Percentiles rank a stretch among this genome's conserved stretches.
Conservation (phyloP, 2,113 vertebrate species). For the Actinemys pallida region DNA sequence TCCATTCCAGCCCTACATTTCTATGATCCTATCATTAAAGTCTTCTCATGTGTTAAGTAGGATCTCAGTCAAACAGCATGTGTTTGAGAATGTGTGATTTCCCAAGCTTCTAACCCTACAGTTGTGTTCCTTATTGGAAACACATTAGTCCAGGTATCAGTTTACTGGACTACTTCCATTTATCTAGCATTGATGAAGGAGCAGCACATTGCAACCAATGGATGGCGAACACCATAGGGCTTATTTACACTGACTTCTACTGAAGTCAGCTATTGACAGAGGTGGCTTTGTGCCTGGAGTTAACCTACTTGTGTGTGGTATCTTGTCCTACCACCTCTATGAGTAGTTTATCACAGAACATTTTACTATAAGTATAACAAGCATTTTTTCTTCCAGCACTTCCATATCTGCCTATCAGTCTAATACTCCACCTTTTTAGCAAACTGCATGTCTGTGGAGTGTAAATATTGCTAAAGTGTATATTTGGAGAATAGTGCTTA, state of each 20-base stretch:
- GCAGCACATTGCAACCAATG: background rate
- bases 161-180: background rate
- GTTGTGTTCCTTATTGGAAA: background rate
- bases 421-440: background rate
- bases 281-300: rapidly evolving
- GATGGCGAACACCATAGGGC: background rate
- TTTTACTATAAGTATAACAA: background rate
- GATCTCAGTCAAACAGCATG: background rate
- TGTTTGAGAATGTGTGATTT: background rate
- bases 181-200: rapidly evolving
- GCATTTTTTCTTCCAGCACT: background rate
- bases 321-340: background rate
- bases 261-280: background rate
- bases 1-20: background rate
- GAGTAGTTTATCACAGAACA: background rate
- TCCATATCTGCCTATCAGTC: rapidly evolving
- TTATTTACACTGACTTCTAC: rapidly evolving
- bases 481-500: background rate
- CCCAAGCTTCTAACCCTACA: rapidly evolving
- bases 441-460: background rate
- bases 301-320: rapidly evolving
- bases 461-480: background rate
- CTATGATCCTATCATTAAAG: background rate
- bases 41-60: rapidly evolving
- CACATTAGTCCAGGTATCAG: background rate